Percentiles rank a stretch among this genome's conserved stretches.
phyloP scores from a whole-genome alignment of 35 echinoderm and acorn worm species.

The Holothuria glaberrima region DNA sequence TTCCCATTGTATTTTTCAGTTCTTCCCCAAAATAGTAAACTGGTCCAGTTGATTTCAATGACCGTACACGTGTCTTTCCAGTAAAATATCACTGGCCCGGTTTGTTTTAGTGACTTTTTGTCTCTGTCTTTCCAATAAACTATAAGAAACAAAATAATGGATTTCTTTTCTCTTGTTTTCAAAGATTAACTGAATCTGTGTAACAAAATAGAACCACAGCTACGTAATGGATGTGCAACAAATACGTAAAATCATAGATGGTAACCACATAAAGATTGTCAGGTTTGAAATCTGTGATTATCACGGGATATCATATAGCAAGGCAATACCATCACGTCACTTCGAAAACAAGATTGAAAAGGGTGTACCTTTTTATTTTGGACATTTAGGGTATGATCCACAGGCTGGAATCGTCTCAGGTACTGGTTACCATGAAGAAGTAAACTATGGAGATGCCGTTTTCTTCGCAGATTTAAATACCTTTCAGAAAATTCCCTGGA shows the following conservation, averaged over 20 bases:
- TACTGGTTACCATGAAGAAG: slow-evolving; percentile 23
- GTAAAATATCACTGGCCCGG: too few relatives aligned
- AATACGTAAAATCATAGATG: slow-evolving; percentile 31
- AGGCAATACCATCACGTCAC: slow-evolving; percentile 55
- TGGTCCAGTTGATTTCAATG: too few relatives aligned
- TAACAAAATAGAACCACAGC: too few relatives aligned
- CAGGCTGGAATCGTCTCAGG: slow-evolving; percentile 6
- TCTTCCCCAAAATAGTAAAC: too few relatives aligned
- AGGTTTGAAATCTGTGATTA: slow-evolving; percentile 73
- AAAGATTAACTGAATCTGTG: too few relatives aligned
- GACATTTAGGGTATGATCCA: slow-evolving; percentile 48
- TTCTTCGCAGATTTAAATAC: slow-evolving; percentile 33
- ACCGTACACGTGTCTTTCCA: too few relatives aligned
- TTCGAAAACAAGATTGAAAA: slow-evolving; percentile 52
- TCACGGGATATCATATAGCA: slow-evolving; percentile 50
- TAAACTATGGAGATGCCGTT: slow-evolving; percentile 18
- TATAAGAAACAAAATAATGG: too few relatives aligned
- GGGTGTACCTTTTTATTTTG: slow-evolving; percentile 36
- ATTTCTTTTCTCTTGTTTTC: too few relatives aligned
- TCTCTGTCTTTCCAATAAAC: too few relatives aligned
- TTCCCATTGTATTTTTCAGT: too few relatives aligned
- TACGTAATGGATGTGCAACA: not conserved
- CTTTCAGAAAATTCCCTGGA: slow-evolving; percentile 68
- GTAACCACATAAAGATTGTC: slow-evolving; percentile 56
- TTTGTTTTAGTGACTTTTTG: too few relatives aligned